Evolutionary conservation across 2,888 invertebrate genomes (phyloP).

Genomic region (Nebria salina): DNA sequence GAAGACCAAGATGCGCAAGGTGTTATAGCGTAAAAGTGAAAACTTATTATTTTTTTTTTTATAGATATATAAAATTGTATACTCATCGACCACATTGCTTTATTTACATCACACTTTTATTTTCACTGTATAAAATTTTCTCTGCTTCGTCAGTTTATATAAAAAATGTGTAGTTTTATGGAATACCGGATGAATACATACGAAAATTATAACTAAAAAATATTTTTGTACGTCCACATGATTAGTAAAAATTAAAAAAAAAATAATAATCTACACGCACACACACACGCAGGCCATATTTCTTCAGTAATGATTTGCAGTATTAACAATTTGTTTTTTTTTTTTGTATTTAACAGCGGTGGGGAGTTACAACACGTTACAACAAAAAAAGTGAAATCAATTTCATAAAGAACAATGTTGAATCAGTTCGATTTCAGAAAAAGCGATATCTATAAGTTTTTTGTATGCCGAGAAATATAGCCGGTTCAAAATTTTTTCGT

Average conservation of each 20-base stretch:
- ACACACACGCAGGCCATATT: conserved; percentile 20
- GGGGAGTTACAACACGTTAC: too few species aligned
- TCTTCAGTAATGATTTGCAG: not conserved
- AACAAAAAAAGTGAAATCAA: too few species aligned
- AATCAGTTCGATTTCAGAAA: too few species aligned
- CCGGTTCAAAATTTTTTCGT: not conserved
- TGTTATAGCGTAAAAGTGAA: not conserved
- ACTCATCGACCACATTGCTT: conserved; percentile 7
- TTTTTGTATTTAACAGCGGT: too few species aligned
- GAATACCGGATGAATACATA: not conserved
- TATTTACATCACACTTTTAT: not conserved
- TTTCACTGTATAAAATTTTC: conserved; percentile 23
- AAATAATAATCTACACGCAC: conserved; percentile 30
- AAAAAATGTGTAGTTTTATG: not conserved
- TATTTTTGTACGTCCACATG: conserved; percentile 4
- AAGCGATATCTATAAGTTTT: too few species aligned
- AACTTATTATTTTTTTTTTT: not conserved
- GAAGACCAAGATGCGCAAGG: not conserved
- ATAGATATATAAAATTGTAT: not conserved
- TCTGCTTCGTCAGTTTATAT: not conserved
- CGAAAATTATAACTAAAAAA: conserved; percentile 10
- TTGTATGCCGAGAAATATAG: not conserved
- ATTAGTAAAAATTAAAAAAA: conserved; percentile 18
- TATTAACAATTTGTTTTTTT: not conserved
- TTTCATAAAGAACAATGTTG: too few species aligned